phyloP scores from a whole-genome alignment of 2,888 invertebrate genomes.

The Diaphora mendica region DNA sequence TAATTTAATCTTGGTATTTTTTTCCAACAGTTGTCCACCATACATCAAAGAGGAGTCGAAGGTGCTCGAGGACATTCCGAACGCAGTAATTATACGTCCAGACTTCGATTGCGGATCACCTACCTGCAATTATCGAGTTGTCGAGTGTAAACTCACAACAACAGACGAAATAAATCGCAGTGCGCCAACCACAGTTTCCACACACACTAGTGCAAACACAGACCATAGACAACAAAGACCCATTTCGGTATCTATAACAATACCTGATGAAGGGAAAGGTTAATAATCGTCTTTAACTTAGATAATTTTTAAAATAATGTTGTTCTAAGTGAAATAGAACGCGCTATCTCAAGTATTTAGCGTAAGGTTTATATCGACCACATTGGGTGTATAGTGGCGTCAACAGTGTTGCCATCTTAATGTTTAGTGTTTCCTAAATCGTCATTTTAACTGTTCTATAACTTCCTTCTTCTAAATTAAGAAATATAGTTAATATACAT shows the following conservation, averaged over 20 bases:
- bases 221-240: slow-evolving; percentile 65
- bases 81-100: slow-evolving; percentile 70
- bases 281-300: slow-evolving; percentile 59
- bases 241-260: slow-evolving; percentile 86
- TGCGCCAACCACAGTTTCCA: slow-evolving; percentile 41
- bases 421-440: background rate
- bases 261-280: slow-evolving; percentile 87
- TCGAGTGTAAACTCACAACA: slow-evolving; percentile 82
- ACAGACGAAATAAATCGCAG: slow-evolving; percentile 74
- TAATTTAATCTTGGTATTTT: background rate
- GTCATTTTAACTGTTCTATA: background rate
- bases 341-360: slow-evolving; percentile 46
- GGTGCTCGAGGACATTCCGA: slow-evolving; percentile 75
- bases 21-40: slow-evolving; percentile 75
- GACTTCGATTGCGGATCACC: slow-evolving; percentile 80
- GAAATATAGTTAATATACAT: background rate
- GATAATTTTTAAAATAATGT: slow-evolving; percentile 58
- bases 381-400: slow-evolving; percentile 50
- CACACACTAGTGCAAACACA: slow-evolving; percentile 58
- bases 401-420: slow-evolving; percentile 5
- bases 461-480: background rate
- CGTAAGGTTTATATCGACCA: slow-evolving; percentile 49
- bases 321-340: slow-evolving; percentile 57
- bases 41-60: slow-evolving; percentile 79
- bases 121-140: slow-evolving; percentile 79